phyloP scores from a whole-genome alignment of 2,113 vertebrate genomes.

The Prionailurus viverrinus region DNA sequence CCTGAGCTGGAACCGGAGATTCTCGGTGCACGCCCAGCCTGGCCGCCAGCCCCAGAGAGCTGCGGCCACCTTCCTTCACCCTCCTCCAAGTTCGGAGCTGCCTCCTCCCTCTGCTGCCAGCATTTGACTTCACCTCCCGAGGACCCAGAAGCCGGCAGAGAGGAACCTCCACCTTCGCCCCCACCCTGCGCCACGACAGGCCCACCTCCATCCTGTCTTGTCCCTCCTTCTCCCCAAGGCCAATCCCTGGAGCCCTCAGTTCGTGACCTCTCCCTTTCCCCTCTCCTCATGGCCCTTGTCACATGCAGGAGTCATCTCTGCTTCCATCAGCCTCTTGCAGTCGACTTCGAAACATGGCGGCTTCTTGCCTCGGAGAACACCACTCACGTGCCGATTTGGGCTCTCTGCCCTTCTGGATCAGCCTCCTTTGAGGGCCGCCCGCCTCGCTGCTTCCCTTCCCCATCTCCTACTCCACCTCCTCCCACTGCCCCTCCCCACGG shows the following conservation, averaged over 20 bases:
- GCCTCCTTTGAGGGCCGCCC: not conserved
- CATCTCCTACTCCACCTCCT: not conserved
- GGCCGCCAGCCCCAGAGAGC: not conserved
- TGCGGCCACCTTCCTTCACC: rapidly evolving
- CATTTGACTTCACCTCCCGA: not conserved
- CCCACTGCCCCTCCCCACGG: not conserved
- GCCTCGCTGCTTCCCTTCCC: not conserved
- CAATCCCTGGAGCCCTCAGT: not conserved
- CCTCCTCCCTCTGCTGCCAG: not conserved
- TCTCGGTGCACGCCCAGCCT: rapidly evolving
- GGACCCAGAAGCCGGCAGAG: not conserved
- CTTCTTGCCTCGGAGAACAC: not conserved
- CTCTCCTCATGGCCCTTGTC: no score
- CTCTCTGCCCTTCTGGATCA: not conserved
- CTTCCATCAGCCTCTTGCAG: not conserved
- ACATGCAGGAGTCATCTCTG: no score
- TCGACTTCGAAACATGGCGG: no score
- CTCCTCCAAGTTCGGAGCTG: not conserved
- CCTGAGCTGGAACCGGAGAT: not conserved
- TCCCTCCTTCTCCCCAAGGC: not conserved
- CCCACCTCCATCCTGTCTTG: not conserved
- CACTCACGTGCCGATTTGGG: not conserved
- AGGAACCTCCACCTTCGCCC: not conserved
- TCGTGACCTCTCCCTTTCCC: no score
- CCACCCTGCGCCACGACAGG: rapidly evolving